Conservation (phyloP, 2,113 vertebrate genomes). For the Ornithorhynchus anatinus region DNA sequence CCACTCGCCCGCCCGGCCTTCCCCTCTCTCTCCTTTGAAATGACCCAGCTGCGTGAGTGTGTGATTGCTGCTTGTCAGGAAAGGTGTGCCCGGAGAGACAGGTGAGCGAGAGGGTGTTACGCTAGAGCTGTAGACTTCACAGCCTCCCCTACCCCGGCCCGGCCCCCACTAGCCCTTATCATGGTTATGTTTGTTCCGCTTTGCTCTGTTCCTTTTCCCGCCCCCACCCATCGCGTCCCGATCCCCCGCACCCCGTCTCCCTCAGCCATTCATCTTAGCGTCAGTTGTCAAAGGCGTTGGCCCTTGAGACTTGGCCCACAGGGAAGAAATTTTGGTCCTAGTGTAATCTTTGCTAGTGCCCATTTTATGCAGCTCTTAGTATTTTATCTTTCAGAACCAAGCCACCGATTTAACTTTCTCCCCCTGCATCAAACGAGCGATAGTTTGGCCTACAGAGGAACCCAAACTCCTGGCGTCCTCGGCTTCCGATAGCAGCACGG, state of each 20-base stretch:
- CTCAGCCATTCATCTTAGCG: neutral
- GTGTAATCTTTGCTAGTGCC: neutral
- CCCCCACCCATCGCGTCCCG: too few relatives aligned
- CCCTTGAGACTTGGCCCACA: constrained; percentile 31
- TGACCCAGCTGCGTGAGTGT: constrained; percentile 29
- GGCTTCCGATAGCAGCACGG: constrained; percentile 37
- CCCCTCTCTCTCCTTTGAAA: constrained; percentile 28
- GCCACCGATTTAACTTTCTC: neutral
- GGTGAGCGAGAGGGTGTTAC: neutral
- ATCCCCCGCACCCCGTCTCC: constrained; percentile 8
- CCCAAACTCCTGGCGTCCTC: constrained; percentile 25
- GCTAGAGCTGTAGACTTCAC: too few relatives aligned
- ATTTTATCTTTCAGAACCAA: neutral
- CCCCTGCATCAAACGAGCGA: neutral
- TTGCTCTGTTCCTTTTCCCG: constrained; percentile 9
- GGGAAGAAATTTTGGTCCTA: neutral
- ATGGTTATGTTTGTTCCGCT: constrained; percentile 17
- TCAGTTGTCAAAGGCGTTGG: constrained; percentile 26
- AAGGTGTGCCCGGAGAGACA: constrained; percentile 24
- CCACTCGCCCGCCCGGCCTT: constrained; percentile 8
- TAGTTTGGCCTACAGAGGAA: constrained; percentile 23
- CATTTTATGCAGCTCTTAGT: accelerated
- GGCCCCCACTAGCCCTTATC: constrained; percentile 6
- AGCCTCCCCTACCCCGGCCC: too few relatives aligned
- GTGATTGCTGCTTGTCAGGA: constrained; percentile 37